Base-by-base conservation (phyloP, 2,888 invertebrate species). In the Archaeoteleia sp. region DNA sequence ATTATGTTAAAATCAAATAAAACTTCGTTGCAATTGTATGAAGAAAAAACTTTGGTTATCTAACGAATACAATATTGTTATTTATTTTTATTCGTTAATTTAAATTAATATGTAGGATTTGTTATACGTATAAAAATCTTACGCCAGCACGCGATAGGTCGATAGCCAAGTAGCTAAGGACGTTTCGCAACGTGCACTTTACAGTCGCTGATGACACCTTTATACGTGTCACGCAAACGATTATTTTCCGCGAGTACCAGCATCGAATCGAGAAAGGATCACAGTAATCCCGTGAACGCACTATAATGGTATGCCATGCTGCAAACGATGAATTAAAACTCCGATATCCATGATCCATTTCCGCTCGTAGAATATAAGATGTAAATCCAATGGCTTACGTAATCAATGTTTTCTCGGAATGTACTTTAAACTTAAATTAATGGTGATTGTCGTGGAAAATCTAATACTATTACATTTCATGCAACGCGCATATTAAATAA, bases 201-300 rank as follows among this genome's bases (percentile, higher is more conserved):
- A 43, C 55, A 39, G 51, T 35, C 34, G 15, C 35, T 40, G 63
- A 63, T 60, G 68, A 63, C 62, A 68, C 62, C 51, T 53, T 53
- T 62, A 48, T 34, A 49, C 58, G 46, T 35, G 51, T 51, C 39
- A 61, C 42, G 49, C 48, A 45, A 37, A 29, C 51, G 10, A 58
- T 42, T 58, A 58, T 58, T 51, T 58, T 39, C 48, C 40, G 46
- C 42, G 46, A 42, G 35, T 25, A 23, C 35, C 9, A 20, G 9
- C 51, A 29, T 40, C 12, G 23, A 60, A 58, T 58, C 35, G 46
- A 60, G 40, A 70, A 57, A 45, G 23, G 42, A 45, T 63, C 55
- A 17, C 53, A 17, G n/a, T 53, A 10, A 39, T 61, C 39, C 10
- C 40, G 15, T 39, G 45, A 45, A 30, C 49, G 34, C 49, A 60